Evolutionary conservation across 2,113 vertebrate genomes (phyloP), one percentile per base, ranked within the genome.

Genomic region (Callopanchax toddi): DNA sequence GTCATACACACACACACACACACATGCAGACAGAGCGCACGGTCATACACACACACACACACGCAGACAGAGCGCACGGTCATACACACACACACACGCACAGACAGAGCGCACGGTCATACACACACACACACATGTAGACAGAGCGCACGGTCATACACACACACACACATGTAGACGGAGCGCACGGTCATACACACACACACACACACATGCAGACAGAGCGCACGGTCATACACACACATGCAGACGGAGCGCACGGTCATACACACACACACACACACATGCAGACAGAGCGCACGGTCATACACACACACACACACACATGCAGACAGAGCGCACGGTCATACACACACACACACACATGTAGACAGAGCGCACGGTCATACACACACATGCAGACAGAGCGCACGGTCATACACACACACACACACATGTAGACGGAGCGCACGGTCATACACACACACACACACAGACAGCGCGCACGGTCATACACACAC

Each of bases 331-430:
- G 87, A 86, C 65, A 37, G n/a, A n/a, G n/a, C n/a, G n/a, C n/a
- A n/a, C n/a, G n/a, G n/a, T n/a, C 26, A 84, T 82, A 85, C 82
- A 71, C 89, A 89, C 79, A 66, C 26, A 79, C 85, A 85, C 82
- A 78, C 73, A 11, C 62, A 11, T n/a, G n/a, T 11, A 8, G 3
- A 26, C 26, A 26, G n/a, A n/a, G n/a, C n/a, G n/a, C n/a, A n/a
- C n/a, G n/a, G n/a, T n/a, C 26, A 26, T 6, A 26, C 26, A 26
- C 26, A 26, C 82, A 52, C 77, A 78, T 62, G 17, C 66, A 34
- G 49, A 40, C 58, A 59, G 56, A 63, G n/a, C n/a, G n/a, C n/a
- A n/a, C n/a, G n/a, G n/a, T n/a, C 49, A 32, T 36, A 64, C 62
- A 55, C 50, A 40, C 44, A 63, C 63, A 57, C 36, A 53, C 62